Conservation (phyloP, 2,888 invertebrate species). For the Apeira syringaria region DNA sequence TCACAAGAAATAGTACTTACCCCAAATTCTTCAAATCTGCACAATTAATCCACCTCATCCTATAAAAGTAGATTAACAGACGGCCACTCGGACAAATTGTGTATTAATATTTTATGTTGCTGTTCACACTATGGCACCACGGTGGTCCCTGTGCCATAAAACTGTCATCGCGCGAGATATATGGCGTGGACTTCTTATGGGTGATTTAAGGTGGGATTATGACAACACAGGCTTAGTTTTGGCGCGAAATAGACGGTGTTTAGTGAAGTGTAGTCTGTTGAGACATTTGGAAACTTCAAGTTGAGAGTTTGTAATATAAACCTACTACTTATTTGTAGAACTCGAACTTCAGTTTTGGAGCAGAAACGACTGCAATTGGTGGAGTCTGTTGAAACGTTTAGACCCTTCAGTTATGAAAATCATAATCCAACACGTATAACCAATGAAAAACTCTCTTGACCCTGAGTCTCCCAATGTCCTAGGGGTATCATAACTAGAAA, state of each 20-base stretch:
- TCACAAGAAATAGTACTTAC: constrained; percentile 3
- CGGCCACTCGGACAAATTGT: constrained; percentile 81
- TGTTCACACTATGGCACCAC: constrained; percentile 57
- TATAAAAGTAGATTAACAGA: constrained; percentile 78
- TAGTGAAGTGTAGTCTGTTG: constrained; percentile 1
- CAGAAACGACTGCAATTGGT: no score
- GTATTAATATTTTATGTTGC: constrained; percentile 81
- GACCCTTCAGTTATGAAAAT: no score
- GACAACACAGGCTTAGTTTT: constrained; percentile 35
- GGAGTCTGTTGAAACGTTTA: no score
- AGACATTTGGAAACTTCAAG: no score
- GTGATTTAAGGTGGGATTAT: constrained; percentile 76
- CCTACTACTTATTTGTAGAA: no score
- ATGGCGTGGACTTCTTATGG: constrained; percentile 69
- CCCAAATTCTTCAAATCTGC: constrained; percentile 25
- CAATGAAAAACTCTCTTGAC: no score
- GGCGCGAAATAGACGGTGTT: constrained; percentile 8
- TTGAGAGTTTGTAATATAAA: no score
- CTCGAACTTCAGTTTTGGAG: no score
- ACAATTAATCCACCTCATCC: constrained; percentile 70
- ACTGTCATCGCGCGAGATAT: constrained; percentile 77
- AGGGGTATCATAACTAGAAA: no score
- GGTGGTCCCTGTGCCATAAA: constrained; percentile 58
- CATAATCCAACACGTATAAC: no score
- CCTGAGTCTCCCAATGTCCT: no score